phyloP scores from a whole-genome alignment of 2,113 vertebrate genomes.

The Eudyptes chrysolophus region DNA sequence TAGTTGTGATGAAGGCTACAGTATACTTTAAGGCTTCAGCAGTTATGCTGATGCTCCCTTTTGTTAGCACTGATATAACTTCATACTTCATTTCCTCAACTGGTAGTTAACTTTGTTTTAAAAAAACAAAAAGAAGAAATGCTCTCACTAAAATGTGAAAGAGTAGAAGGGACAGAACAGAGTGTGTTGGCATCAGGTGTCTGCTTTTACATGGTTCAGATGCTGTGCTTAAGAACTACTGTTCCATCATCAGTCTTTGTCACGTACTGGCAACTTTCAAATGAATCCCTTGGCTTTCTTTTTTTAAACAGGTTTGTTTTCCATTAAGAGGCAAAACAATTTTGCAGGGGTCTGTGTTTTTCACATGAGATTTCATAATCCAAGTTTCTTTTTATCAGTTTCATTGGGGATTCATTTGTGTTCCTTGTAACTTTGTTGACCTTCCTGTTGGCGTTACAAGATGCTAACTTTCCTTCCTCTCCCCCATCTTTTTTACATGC shows the following conservation, averaged over 20 bases:
- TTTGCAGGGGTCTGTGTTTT: neutral
- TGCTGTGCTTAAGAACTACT: neutral
- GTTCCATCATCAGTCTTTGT: neutral
- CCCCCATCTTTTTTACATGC: neutral
- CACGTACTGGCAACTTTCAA: neutral
- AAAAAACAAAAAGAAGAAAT: neutral
- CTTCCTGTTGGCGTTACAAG: neutral
- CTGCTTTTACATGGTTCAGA: neutral
- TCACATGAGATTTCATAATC: neutral
- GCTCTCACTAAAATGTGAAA: neutral
- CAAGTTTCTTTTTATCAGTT: neutral
- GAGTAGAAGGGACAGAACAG: neutral
- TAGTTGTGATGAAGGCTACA: neutral
- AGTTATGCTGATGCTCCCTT: neutral
- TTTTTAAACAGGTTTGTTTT: neutral
- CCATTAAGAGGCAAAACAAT: neutral
- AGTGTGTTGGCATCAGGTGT: neutral
- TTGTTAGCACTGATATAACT: neutral
- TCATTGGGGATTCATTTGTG: neutral
- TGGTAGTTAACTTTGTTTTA: neutral
- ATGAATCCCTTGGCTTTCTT: neutral
- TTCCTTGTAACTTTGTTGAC: neutral
- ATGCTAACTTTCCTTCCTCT: neutral
- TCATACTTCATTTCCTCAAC: neutral
- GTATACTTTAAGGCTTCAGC: neutral